These are phyloP conservation scores for Spodoptera picta DNA, from an alignment of 2,888 invertebrate genomes.

Conservation along the genomic window DNA sequence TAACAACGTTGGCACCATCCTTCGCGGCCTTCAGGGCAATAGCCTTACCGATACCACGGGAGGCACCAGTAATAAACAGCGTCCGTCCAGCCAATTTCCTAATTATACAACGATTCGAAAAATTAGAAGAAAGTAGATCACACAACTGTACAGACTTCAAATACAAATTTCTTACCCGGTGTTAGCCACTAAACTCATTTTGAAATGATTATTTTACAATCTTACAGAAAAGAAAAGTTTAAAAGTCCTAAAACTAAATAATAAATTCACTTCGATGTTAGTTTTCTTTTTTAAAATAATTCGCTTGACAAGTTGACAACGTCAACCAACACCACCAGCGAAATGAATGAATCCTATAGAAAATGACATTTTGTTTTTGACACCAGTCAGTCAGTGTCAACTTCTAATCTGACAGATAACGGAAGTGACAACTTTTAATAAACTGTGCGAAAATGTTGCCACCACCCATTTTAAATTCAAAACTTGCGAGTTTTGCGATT, in stretches of 20 bases:
- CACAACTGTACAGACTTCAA: constrained; percentile 19
- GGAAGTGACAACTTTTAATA: constrained; percentile 7
- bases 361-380: background rate
- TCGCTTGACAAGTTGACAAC: constrained; percentile 33
- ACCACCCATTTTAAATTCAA: background rate
- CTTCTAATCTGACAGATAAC: background rate
- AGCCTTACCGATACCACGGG: constrained; percentile 98
- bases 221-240: constrained; percentile 14
- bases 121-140: constrained; percentile 48
- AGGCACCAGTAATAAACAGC: constrained; percentile 98
- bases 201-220: constrained; percentile 43
- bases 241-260: constrained; percentile 18
- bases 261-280: constrained; percentile 12
- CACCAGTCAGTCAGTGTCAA: background rate
- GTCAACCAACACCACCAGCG: constrained; percentile 17
- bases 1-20: constrained; percentile 97
- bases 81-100: constrained; percentile 94
- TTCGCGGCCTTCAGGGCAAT: constrained; percentile 97
- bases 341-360: background rate
- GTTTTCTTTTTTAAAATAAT: constrained; percentile 33
- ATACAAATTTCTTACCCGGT: constrained; percentile 77
- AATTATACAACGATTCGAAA: constrained; percentile 55
- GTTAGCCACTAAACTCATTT: constrained; percentile 86
- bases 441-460: constrained; percentile 6
- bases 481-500: too few species aligned